Evolutionary conservation across 2,888 invertebrate species (phyloP).

Genomic region (Aphodius sticticus): DNA sequence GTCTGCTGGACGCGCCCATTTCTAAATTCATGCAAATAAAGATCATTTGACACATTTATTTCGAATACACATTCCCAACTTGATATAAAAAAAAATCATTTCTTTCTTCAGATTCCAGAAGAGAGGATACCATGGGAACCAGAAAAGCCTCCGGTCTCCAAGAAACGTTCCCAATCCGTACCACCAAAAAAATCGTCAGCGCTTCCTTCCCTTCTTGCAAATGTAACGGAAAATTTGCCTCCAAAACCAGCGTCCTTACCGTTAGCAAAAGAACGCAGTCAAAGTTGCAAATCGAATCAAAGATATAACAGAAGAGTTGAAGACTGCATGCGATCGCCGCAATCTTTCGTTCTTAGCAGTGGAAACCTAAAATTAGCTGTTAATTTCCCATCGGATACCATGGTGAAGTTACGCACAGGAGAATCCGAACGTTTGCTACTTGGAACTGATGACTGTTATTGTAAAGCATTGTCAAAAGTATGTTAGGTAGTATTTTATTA

Average conservation of each 20-base stretch:
- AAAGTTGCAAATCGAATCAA: constrained; percentile 6
- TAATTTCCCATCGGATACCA: constrained; percentile 57
- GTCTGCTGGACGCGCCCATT: too few species aligned
- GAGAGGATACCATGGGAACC: constrained; percentile 59
- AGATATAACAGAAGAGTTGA: constrained; percentile 14
- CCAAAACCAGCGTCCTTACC: neutral
- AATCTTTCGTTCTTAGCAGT: constrained; percentile 53
- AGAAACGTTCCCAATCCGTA: constrained; percentile 51
- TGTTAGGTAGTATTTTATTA: neutral
- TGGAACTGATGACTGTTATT: constrained; percentile 43
- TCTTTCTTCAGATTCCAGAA: constrained; percentile 53
- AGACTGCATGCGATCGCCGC: constrained; percentile 42
- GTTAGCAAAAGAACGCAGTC: neutral
- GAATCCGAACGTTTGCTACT: constrained; percentile 50
- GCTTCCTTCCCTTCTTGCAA: constrained; percentile 23
- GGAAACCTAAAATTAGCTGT: constrained; percentile 56
- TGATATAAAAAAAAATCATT: constrained; percentile 19
- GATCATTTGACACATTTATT: neutral
- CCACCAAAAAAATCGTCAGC: constrained; percentile 44
- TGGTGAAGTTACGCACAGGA: constrained; percentile 52
- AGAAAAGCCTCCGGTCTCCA: constrained; percentile 49
- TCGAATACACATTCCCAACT: neutral
- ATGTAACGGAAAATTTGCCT: constrained; percentile 14
- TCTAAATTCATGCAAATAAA: too few species aligned
- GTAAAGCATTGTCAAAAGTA: constrained; percentile 35